Percentiles rank a stretch among this genome's conserved stretches.
Conservation (phyloP, 2,888 invertebrate species). For the Rhimphoctona megacephalus region DNA sequence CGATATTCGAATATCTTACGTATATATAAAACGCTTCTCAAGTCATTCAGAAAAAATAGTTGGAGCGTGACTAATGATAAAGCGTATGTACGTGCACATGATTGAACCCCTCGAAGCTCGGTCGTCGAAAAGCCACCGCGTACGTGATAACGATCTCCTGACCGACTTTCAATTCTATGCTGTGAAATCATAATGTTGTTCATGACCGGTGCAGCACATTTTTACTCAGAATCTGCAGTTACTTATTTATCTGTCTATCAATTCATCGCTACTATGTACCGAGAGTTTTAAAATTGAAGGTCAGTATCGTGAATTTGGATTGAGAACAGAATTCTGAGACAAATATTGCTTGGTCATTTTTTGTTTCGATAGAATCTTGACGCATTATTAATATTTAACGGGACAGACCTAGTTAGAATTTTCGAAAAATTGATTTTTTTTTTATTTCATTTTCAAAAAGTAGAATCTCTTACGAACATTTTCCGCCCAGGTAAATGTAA, state of each 20-base stretch:
- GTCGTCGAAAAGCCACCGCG: slow-evolving; percentile 32
- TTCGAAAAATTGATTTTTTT: too few species aligned
- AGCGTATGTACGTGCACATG: slow-evolving; percentile 49
- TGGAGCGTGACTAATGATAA: slow-evolving; percentile 65
- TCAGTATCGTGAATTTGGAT: not conserved
- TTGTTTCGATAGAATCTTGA: too few species aligned
- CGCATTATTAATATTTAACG: too few species aligned
- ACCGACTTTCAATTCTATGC: slow-evolving; percentile 58
- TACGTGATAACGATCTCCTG: slow-evolving; percentile 45
- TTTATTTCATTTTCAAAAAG: too few species aligned
- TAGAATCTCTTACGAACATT: too few species aligned
- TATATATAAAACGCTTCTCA: slow-evolving; percentile 37
- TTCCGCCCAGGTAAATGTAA: too few species aligned
- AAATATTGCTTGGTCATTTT: not conserved
- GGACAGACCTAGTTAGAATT: too few species aligned
- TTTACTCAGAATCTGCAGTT: slow-evolving; percentile 1
- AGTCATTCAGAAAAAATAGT: slow-evolving; percentile 64
- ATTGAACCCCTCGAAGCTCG: slow-evolving; percentile 44
- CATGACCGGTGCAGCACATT: slow-evolving; percentile 30
- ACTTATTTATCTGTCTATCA: slow-evolving; percentile 38
- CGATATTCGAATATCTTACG: slow-evolving; percentile 22
- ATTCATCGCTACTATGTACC: not conserved
- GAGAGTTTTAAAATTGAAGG: not conserved
- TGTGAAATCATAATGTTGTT: slow-evolving; percentile 7
- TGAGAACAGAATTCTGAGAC: not conserved